A percentile compares a stretch with the other conserved stretches of the same genome.
Conservation (phyloP, 1,140 invertebrate genomes). For the Euglossa dilemma region DNA sequence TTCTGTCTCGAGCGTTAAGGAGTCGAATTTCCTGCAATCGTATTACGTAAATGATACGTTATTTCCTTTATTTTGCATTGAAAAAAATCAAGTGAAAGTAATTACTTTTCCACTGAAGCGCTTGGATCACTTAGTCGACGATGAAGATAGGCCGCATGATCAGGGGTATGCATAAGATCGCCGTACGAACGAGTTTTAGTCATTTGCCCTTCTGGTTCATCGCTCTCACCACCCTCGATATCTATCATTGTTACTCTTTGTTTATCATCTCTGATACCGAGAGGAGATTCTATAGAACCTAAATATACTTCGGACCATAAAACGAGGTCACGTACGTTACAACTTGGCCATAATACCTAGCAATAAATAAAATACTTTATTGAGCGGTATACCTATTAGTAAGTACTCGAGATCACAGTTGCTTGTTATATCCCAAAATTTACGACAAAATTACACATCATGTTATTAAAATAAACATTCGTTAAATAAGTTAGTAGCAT, state of each 20-base stretch:
- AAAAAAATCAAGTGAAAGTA: neutral
- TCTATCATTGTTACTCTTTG: slow-evolving; percentile 78
- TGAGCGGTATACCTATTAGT: neutral
- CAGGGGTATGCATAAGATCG: slow-evolving; percentile 87
- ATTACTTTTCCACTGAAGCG: slow-evolving; percentile 86
- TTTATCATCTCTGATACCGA: slow-evolving; percentile 76
- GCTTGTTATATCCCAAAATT: neutral
- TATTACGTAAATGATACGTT: neutral
- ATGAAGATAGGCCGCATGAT: slow-evolving; percentile 85
- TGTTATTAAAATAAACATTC: too few species aligned
- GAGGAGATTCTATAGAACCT: slow-evolving; percentile 83
- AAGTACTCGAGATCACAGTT: neutral
- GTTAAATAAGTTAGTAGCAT: neutral
- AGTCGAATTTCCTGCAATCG: slow-evolving; percentile 78
- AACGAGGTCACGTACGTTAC: slow-evolving; percentile 90
- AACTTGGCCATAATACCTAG: slow-evolving; percentile 93
- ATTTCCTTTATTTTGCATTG: neutral
- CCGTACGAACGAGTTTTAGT: slow-evolving; percentile 92
- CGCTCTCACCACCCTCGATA: slow-evolving; percentile 78
- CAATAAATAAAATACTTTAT: neutral
- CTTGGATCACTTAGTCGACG: slow-evolving; percentile 92
- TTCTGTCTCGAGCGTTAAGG: slow-evolving; percentile 75
- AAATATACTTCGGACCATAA: slow-evolving; percentile 94
- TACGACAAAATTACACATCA: neutral
- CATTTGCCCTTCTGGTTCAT: slow-evolving; percentile 83